Evolutionary conservation across 2,888 invertebrate species (phyloP), one percentile per base, ranked within the genome.

Genomic region (Drosophila falleni): DNA sequence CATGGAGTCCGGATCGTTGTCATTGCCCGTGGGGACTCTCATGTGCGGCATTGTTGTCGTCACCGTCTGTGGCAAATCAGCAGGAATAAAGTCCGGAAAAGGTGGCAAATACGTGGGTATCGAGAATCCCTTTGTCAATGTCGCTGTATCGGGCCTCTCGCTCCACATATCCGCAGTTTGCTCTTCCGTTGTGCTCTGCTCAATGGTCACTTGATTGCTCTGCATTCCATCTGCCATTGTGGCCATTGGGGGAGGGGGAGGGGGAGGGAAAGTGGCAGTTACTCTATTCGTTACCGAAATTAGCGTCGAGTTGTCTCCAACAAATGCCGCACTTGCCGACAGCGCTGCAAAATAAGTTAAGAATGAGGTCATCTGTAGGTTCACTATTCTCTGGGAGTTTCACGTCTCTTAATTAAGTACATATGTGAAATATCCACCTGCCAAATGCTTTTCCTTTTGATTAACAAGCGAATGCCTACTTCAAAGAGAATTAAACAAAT

Each of bases 61-160:
- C 49, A 59, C 53, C 70, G 53, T 33, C 42, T 63, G 77, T 60
- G 91, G 88, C 65, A 90, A 80, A 66, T 91, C 90, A 44, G 89
- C 91, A 42, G 91, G 80, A 35, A 90, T 81, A 55, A 91, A 90
- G 53, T 85, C 85, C 58, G 90, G 91, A 83, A 86, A 90, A 13
- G 90, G 90, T 68, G 91, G 91, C 81, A 91, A 83, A 78, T 90
- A 91, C 74, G 91, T 91, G 67, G 90, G 90, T 81, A 91, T 91
- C 26, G 91, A 90, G 68, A 91, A 91, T 39, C 91, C 90, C 62
- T 90, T 91, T 66, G 89, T 90, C 68, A 91, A 62, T 31, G 89
- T 91, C 51, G 91, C 91, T 39, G 91, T 88, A 61, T 89, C 84
- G n/a, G 87, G 81, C 5, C 76, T 59, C 47, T 74, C 84, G 51